Percentiles rank a stretch among this genome's conserved stretches.
Evolutionary conservation across 2,888 invertebrate genomes (phyloP).

Genomic region (Amiota mariae): DNA sequence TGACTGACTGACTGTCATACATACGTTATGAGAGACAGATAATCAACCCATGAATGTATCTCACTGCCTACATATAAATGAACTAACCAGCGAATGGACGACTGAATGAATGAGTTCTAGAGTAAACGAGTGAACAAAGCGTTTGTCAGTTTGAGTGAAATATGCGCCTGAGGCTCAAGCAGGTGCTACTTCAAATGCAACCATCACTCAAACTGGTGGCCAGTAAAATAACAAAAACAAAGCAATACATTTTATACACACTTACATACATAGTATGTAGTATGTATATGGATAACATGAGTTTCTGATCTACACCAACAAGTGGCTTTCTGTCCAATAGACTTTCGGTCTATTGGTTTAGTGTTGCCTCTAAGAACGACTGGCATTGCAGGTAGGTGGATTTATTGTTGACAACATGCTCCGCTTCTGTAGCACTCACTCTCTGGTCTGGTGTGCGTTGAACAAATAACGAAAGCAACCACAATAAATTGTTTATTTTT

Average conservation of each 20-base stretch:
- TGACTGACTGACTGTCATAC: background rate
- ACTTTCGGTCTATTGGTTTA: background rate
- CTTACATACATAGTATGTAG: too few species aligned
- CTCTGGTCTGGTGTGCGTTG: background rate
- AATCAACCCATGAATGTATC: background rate
- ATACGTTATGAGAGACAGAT: background rate
- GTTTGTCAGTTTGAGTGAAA: constrained; percentile 67
- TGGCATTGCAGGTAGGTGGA: constrained; percentile 23
- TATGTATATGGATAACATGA: too few species aligned
- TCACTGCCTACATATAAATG: background rate
- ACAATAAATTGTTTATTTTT: constrained; percentile 3
- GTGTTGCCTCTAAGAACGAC: background rate
- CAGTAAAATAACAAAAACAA: constrained; percentile 39
- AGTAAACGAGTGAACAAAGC: constrained; percentile 51
- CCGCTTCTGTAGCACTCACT: constrained; percentile 8
- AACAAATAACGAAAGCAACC: background rate
- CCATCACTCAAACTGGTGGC: constrained; percentile 56
- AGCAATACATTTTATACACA: background rate
- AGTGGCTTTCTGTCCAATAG: background rate
- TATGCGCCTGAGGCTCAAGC: constrained; percentile 50
- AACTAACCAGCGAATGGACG: constrained; percentile 5
- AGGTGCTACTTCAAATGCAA: constrained; percentile 39
- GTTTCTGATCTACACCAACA: too few species aligned
- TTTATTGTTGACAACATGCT: constrained; percentile 30
- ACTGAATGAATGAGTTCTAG: constrained; percentile 27